phyloP scores from a whole-genome alignment of 2,797 vertebrate species.

The Podarcis lilfordi region DNA sequence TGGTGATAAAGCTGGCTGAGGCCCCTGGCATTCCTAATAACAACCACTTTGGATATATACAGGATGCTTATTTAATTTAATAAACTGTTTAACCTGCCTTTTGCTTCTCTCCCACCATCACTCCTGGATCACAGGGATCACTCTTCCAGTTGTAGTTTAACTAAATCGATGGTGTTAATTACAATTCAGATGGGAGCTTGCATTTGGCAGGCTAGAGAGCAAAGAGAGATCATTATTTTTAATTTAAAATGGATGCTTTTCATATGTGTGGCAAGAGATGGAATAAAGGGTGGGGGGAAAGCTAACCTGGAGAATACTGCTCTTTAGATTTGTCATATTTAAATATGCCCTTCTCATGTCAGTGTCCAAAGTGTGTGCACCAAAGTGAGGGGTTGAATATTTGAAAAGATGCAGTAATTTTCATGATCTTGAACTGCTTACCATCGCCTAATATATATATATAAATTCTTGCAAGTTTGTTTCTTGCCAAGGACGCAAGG shows the following conservation, averaged over 20 bases:
- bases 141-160: conserved; percentile 23
- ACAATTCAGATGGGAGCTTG: conserved; percentile 8
- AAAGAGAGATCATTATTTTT: conserved; percentile 3
- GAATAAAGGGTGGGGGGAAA: accelerated
- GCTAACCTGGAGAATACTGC: background rate
- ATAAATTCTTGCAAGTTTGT: background rate
- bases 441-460: background rate
- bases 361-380: background rate
- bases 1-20: background rate
- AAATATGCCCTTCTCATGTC: background rate
- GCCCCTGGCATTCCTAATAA: background rate
- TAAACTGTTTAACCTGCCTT: conserved; percentile 35
- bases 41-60: background rate
- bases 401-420: background rate
- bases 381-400: background rate
- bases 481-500: background rate
- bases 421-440: background rate
- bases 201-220: background rate
- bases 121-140: conserved; percentile 27
- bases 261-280: background rate
- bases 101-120: conserved; percentile 5
- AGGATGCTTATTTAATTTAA: conserved; percentile 8
- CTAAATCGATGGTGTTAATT: conserved; percentile 43
- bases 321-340: background rate
- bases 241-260: conserved; percentile 20